Evolutionary conservation across 2,888 invertebrate species (phyloP).

Genomic region (Dastarcus helophoroides): DNA sequence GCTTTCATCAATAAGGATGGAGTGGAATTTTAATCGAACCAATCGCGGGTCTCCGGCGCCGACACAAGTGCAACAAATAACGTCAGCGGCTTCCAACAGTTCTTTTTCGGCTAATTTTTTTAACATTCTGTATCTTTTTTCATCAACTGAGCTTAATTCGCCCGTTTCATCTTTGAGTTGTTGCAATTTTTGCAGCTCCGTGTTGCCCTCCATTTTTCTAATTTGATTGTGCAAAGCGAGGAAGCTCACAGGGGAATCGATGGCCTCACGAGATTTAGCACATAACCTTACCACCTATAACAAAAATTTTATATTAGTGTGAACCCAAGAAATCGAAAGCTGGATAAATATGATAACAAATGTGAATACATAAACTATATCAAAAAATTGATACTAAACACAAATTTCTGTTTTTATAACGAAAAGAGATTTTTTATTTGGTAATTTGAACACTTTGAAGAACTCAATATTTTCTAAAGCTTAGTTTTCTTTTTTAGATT

Average conservation of each 20-base stretch:
- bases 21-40: constrained; percentile 87
- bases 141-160: constrained; percentile 90
- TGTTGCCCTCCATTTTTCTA: constrained; percentile 83
- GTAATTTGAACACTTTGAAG: too few species aligned
- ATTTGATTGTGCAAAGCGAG: constrained; percentile 96
- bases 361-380: too few species aligned
- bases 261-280: constrained; percentile 95
- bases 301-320: too few species aligned
- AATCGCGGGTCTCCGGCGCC: constrained; percentile 95
- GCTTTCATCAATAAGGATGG: constrained; percentile 93
- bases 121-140: constrained; percentile 81
- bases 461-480: too few species aligned
- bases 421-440: too few species aligned
- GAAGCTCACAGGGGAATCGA: constrained; percentile 95
- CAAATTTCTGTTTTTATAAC: too few species aligned
- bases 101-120: constrained; percentile 87
- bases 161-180: constrained; percentile 97
- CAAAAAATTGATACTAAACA: too few species aligned
- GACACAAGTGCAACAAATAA: constrained; percentile 98
- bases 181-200: constrained; percentile 89
- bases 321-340: too few species aligned
- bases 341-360: too few species aligned
- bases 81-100: constrained; percentile 89
- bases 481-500: too few species aligned
- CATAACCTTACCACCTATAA: constrained; percentile 66